Conservation (phyloP, 1,140 invertebrate genomes). For the Pseudomyrmex gracilis region DNA sequence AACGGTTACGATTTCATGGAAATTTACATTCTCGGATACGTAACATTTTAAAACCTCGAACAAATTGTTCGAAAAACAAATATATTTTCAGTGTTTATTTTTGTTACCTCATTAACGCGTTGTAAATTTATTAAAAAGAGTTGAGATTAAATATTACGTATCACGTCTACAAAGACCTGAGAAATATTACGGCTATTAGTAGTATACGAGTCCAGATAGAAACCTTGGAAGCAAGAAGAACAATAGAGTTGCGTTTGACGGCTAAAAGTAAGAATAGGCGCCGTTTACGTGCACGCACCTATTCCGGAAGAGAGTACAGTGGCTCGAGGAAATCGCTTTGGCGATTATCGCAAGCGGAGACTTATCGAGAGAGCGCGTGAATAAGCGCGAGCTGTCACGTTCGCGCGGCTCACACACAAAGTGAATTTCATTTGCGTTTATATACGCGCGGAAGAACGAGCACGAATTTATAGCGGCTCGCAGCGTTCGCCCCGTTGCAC, state of each 20-base stretch:
- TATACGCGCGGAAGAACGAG: slow-evolving; percentile 14
- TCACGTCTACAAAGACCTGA: neutral
- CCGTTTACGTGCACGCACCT: slow-evolving; percentile 1
- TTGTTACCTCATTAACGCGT: too few relatives aligned
- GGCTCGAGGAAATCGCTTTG: neutral
- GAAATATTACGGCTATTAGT: neutral
- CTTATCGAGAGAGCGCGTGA: slow-evolving; percentile 18
- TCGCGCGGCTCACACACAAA: neutral
- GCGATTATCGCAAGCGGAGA: slow-evolving; percentile 27
- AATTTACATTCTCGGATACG: slow-evolving; percentile 9
- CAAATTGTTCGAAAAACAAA: neutral
- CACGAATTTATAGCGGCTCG: slow-evolving; percentile 33
- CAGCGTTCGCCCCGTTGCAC: neutral
- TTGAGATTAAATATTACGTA: neutral
- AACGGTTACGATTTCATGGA: slow-evolving; percentile 10
- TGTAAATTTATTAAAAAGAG: too few relatives aligned
- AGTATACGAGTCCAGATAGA: neutral
- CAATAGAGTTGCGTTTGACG: neutral
- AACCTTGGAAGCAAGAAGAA: neutral
- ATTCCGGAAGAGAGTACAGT: neutral
- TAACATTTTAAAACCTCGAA: neutral
- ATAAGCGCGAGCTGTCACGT: neutral
- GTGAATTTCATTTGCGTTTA: slow-evolving; percentile 56
- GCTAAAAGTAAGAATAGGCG: neutral
- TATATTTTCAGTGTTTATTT: too few relatives aligned